Evolutionary conservation across 2,888 invertebrate genomes (phyloP).

Genomic region (Drosophila prolongata): DNA sequence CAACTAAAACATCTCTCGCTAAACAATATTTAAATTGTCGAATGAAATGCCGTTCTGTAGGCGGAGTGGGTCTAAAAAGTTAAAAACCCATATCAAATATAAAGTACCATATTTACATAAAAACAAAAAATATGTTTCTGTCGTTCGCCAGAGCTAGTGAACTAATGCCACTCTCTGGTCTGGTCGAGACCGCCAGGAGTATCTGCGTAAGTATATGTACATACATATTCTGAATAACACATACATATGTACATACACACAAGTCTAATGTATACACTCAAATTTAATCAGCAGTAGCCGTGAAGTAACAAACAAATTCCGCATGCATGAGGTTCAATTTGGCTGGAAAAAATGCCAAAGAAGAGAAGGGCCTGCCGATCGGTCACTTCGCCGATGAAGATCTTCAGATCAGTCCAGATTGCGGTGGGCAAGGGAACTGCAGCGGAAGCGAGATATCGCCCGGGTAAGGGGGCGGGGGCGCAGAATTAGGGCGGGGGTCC

Average conservation of each 20-base stretch:
- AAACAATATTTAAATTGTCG: no score
- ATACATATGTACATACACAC: background rate
- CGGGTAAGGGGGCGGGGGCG: background rate
- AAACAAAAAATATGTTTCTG: no score
- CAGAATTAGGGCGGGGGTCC: background rate
- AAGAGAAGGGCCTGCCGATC: background rate
- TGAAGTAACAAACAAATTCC: background rate
- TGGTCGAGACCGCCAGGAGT: no score
- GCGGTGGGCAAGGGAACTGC: conserved; percentile 8
- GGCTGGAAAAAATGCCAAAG: background rate
- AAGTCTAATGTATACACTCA: background rate
- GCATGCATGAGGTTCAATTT: background rate
- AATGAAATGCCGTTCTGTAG: no score
- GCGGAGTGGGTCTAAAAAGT: no score
- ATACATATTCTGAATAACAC: background rate
- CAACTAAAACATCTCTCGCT: no score
- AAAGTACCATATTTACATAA: no score
- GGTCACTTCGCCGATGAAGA: background rate
- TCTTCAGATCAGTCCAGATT: conserved; percentile 23
- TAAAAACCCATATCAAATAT: no score
- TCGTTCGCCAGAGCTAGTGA: no score
- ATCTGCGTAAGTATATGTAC: background rate
- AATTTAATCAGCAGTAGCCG: background rate
- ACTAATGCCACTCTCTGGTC: no score
- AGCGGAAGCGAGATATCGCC: conserved; percentile 19